Evolutionary conservation across 2,888 invertebrate species (phyloP).

Genomic region (Patella ulyssiponensis): DNA sequence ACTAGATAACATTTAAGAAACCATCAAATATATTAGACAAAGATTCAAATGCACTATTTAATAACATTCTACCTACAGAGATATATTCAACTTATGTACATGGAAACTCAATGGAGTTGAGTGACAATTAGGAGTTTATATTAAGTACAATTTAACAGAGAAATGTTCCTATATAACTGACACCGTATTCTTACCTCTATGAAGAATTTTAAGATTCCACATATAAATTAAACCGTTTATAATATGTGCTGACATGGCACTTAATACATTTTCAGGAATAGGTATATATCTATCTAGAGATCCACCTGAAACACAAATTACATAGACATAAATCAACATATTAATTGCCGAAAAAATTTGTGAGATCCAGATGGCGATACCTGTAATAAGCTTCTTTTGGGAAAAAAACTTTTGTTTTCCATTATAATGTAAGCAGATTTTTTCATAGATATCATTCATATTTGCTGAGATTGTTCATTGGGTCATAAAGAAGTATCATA

Average conservation of each 20-base stretch:
- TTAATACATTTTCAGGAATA: constrained; percentile 67
- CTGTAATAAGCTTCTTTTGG: too few species aligned
- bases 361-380: too few species aligned
- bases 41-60: not conserved
- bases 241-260: constrained; percentile 66
- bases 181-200: constrained; percentile 63
- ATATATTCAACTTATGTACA: not conserved
- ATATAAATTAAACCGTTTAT: constrained; percentile 69
- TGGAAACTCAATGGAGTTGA: too few species aligned
- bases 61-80: not conserved
- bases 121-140: too few species aligned
- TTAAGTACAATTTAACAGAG: too few species aligned
- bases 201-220: constrained; percentile 71
- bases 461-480: too few species aligned
- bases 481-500: too few species aligned
- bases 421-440: too few species aligned
- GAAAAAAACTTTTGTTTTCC: too few species aligned
- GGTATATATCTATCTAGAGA: constrained; percentile 68
- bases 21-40: not conserved
- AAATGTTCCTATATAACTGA: not conserved
- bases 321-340: not conserved
- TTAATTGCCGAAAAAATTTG: too few species aligned
- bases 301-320: constrained; percentile 56
- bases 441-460: too few species aligned
- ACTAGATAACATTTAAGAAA: not conserved